Conservation (phyloP, 2,888 invertebrate genomes). For the Phaedon cochleariae region DNA sequence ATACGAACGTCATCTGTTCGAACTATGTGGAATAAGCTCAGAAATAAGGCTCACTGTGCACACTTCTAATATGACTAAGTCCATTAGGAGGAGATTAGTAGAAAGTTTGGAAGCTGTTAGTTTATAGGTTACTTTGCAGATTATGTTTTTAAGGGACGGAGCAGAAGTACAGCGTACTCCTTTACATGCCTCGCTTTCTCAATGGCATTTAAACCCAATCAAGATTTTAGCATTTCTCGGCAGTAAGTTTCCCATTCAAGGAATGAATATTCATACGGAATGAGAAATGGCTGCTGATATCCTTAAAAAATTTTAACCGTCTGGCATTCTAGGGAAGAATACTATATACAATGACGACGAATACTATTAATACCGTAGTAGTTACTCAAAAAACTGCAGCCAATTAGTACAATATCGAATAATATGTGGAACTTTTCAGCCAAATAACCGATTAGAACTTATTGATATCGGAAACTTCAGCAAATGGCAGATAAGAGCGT, state of each 20-base stretch:
- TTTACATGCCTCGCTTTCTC: slow-evolving; percentile 12
- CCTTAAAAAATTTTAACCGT: background rate
- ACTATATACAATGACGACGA: too few relatives aligned
- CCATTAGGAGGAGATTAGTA: slow-evolving; percentile 28
- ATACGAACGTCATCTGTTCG: background rate
- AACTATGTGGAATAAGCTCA: background rate
- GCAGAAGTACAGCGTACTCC: slow-evolving; percentile 7
- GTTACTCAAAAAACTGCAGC: too few relatives aligned
- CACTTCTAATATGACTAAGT: slow-evolving; percentile 10
- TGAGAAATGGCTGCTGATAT: background rate
- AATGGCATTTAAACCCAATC: slow-evolving; percentile 20
- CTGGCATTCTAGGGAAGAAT: too few relatives aligned
- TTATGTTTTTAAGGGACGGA: slow-evolving; percentile 21
- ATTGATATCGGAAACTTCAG: too few relatives aligned
- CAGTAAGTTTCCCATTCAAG: background rate
- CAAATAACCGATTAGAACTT: too few relatives aligned
- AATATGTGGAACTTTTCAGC: too few relatives aligned
- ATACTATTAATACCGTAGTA: too few relatives aligned
- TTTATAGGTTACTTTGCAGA: slow-evolving; percentile 22
- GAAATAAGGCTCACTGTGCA: slow-evolving; percentile 2
- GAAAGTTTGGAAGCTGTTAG: slow-evolving; percentile 23
- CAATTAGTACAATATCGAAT: too few relatives aligned
- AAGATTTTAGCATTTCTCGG: slow-evolving; percentile 7
- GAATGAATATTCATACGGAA: background rate
- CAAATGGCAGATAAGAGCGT: too few relatives aligned